Percentiles rank a stretch among this genome's conserved stretches.
Evolutionary conservation across 2,888 invertebrate species (phyloP).

Genomic region (Elegia similella): DNA sequence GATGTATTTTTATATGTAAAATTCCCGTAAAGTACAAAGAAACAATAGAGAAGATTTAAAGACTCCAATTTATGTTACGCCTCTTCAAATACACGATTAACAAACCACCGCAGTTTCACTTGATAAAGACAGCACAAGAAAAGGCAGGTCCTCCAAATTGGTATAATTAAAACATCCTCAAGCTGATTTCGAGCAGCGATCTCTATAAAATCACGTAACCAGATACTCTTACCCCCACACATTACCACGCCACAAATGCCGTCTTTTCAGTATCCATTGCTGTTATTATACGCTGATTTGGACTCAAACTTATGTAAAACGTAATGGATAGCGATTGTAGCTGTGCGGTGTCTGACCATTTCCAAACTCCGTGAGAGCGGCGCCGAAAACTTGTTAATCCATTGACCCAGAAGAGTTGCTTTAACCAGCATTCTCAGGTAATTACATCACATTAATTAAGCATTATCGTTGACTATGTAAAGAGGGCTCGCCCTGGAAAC

Average conservation of each 20-base stretch:
- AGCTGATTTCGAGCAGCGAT: not conserved
- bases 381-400: conserved; percentile 30
- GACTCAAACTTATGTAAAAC: too few species aligned
- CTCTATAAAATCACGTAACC: conserved; percentile 1
- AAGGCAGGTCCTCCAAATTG: not conserved
- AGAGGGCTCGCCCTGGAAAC: conserved; percentile 22
- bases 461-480: conserved; percentile 15
- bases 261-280: too few species aligned
- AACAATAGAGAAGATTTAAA: too few species aligned
- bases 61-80: not conserved
- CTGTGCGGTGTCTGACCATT: conserved; percentile 13
- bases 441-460: conserved; percentile 25
- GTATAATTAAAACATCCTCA: conserved; percentile 12
- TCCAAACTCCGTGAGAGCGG: conserved; percentile 10
- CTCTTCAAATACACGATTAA: not conserved
- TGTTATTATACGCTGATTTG: too few species aligned
- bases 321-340: too few species aligned
- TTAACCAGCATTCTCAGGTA: conserved; percentile 16
- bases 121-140: not conserved
- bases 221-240: not conserved
- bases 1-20: too few species aligned
- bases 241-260: too few species aligned
- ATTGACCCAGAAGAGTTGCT: conserved; percentile 31
- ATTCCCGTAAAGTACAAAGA: too few species aligned
- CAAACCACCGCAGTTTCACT: not conserved